Percentiles rank a stretch among this genome's conserved stretches.
Evolutionary conservation across 2,797 vertebrate species (phyloP).

Genomic region (Pelodytes ibericus): DNA sequence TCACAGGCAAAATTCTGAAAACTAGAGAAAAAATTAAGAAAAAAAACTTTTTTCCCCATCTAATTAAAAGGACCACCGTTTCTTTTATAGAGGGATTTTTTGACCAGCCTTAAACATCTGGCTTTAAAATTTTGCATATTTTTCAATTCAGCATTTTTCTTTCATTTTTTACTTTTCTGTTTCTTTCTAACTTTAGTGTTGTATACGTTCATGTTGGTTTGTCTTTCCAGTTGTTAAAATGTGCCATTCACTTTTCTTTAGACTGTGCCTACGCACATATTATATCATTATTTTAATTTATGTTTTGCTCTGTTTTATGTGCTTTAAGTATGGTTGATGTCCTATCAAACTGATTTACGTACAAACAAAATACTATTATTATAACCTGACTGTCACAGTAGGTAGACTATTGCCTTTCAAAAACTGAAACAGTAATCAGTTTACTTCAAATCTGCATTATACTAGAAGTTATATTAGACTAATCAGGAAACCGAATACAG

Average conservation of each 20-base stretch:
- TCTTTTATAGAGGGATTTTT: conserved; percentile 57
- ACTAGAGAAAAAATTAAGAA: conserved; percentile 59
- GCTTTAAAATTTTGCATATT: conserved; percentile 62
- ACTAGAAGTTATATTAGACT: background rate
- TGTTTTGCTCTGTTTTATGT: conserved; percentile 53
- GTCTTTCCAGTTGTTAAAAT: conserved; percentile 56
- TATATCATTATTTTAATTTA: conserved; percentile 54
- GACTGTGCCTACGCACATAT: conserved; percentile 64
- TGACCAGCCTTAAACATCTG: conserved; percentile 72
- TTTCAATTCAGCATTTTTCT: conserved; percentile 62
- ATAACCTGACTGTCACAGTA: conserved; percentile 57
- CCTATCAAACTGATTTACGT: conserved; percentile 18
- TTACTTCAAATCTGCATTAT: conserved; percentile 1
- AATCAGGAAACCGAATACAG: background rate
- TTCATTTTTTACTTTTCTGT: conserved; percentile 49
- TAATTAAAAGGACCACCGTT: conserved; percentile 57
- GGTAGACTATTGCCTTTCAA: conserved; percentile 59
- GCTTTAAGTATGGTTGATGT: conserved; percentile 54
- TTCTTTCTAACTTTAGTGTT: conserved; percentile 67
- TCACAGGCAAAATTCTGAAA: conserved; percentile 67
- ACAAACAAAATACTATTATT: conserved; percentile 56
- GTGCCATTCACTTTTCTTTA: conserved; percentile 72
- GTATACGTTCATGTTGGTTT: conserved; percentile 62
- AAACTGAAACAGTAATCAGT: conserved; percentile 54
- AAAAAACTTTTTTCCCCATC: conserved; percentile 59